These are phyloP conservation scores for Hyles lineata DNA, from an alignment of 2,888 invertebrate genomes.

Conservation along the genomic window DNA sequence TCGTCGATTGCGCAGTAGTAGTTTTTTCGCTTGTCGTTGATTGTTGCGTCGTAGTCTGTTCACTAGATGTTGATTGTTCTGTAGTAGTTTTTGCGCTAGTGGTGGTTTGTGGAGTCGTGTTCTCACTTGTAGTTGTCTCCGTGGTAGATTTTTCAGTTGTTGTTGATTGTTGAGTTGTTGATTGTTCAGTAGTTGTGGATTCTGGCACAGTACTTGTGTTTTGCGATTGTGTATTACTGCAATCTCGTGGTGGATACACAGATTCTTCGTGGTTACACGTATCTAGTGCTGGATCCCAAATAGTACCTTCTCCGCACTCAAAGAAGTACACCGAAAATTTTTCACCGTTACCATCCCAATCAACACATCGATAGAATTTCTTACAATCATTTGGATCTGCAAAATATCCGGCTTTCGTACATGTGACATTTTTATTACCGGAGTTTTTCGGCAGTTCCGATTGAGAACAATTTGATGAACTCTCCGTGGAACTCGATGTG, in stretches of 20 bases:
- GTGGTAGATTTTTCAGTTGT: conserved; percentile 36
- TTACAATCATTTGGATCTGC: conserved; percentile 86
- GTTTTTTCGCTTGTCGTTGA: conserved; percentile 39
- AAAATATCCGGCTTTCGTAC: conserved; percentile 86
- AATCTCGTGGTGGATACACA: conserved; percentile 84
- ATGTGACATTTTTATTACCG: conserved; percentile 63
- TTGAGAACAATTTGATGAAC: conserved; percentile 56
- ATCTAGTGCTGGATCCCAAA: conserved; percentile 88
- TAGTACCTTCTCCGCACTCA: conserved; percentile 88
- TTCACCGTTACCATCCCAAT: conserved; percentile 83
- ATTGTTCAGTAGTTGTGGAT: conserved; percentile 41
- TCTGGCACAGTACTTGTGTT: conserved; percentile 45
- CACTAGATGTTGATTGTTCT: conserved; percentile 43
- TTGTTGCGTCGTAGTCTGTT: conserved; percentile 44
- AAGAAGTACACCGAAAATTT: conserved; percentile 87
- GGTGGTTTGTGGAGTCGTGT: conserved; percentile 39
- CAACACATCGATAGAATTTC: conserved; percentile 88
- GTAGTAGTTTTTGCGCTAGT: conserved; percentile 45
- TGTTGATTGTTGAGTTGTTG: conserved; percentile 36
- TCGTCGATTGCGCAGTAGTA: conserved; percentile 37
- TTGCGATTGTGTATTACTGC: conserved; percentile 65
- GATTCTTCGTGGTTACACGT: conserved; percentile 88
- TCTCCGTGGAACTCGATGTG: conserved; percentile 38
- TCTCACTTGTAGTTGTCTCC: conserved; percentile 43
- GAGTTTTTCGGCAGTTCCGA: conserved; percentile 59